phyloP scores from a whole-genome alignment of 2,797 vertebrate genomes.

The Telmatherina bonti region DNA sequence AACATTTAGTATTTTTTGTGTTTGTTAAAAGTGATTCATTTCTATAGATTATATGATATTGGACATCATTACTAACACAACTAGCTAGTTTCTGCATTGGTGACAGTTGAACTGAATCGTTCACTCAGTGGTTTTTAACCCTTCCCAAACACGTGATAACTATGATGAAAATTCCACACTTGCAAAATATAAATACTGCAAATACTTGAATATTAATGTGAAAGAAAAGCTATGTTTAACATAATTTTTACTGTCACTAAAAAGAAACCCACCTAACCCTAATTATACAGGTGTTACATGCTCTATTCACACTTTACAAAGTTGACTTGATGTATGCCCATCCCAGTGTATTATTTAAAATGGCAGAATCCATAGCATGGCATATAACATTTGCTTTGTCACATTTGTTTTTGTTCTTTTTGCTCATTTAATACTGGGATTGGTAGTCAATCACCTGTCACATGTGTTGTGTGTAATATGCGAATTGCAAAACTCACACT shows the following conservation, averaged over 20 bases:
- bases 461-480: neutral
- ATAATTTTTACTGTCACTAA: neutral
- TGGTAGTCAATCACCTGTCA: neutral
- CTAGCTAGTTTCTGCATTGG: too few species aligned
- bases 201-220: too few species aligned
- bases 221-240: neutral
- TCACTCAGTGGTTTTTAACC: too few species aligned
- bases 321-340: neutral
- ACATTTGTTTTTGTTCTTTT: neutral
- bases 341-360: conserved; percentile 1
- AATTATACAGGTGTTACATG: neutral
- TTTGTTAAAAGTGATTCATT: too few species aligned
- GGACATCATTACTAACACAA: too few species aligned
- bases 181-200: too few species aligned
- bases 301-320: neutral
- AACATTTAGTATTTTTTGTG: too few species aligned
- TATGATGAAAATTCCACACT: too few species aligned
- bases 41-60: too few species aligned
- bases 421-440: neutral
- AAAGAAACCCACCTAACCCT: neutral
- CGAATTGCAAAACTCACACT: neutral
- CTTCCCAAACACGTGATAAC: too few species aligned
- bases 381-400: conserved; percentile 2
- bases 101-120: too few species aligned
- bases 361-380: conserved; percentile 14